Conservation (phyloP, 2,888 invertebrate genomes). For the Hyppa rectilinea region DNA sequence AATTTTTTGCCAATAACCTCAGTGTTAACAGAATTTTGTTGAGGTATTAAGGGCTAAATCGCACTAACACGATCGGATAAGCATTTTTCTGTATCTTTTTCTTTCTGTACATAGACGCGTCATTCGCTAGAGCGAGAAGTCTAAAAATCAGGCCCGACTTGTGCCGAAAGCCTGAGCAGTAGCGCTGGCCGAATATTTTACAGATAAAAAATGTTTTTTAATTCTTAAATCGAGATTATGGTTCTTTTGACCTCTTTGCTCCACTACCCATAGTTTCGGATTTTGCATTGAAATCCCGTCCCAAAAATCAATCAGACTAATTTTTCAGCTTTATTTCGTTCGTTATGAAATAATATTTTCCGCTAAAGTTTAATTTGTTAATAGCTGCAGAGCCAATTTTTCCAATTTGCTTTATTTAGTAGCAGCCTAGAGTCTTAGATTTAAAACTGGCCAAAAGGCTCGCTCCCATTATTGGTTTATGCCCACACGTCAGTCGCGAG, state of each 20-base stretch:
- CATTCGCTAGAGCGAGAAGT: slow-evolving; percentile 9
- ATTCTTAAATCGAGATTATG: not conserved
- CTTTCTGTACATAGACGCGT: slow-evolving; percentile 11
- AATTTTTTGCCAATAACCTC: not conserved
- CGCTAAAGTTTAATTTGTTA: not conserved
- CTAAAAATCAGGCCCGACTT: not conserved
- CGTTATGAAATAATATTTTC: not conserved
- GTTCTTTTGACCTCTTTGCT: not conserved
- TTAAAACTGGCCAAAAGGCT: not conserved
- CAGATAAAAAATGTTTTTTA: not conserved
- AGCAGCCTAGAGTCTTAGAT: not conserved
- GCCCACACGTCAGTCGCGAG: no score
- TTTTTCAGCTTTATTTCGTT: not conserved
- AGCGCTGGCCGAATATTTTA: no score
- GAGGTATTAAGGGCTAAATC: not conserved
- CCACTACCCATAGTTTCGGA: not conserved
- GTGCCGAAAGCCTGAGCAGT: not conserved
- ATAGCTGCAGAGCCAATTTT: not conserved
- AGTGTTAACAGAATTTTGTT: not conserved
- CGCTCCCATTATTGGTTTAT: no score
- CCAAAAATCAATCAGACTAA: not conserved
- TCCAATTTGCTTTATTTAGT: not conserved
- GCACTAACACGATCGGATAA: slow-evolving; percentile 24
- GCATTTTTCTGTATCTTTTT: slow-evolving; percentile 2
- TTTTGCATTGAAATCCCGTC: not conserved